Base-by-base conservation (phyloP, 2,797 vertebrate genomes). In the Numenius phaeopus region DNA sequence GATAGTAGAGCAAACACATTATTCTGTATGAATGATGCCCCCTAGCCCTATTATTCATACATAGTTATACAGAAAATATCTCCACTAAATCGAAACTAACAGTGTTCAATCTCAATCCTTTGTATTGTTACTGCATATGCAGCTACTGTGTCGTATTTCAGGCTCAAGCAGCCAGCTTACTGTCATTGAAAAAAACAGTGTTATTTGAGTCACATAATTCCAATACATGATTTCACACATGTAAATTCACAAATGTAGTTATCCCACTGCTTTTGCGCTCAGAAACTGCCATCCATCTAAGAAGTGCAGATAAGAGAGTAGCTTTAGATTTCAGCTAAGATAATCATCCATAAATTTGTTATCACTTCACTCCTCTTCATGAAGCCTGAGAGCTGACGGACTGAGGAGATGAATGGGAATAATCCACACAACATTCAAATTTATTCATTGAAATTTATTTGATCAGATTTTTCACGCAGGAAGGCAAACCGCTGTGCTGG, bases 311-410 rank as follows among this genome's bases (percentile, higher is more conserved):
- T 69, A 94, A 90, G 37, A 90, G 34, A 89, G 55, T 44, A 92
- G 94, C 93, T 96, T 94, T 75, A 95, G 93, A 96, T 96, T 83
- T 89, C 89, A 87, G 49, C 77, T 67, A 77, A 90, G 92, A 90
- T 93, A 94, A 93, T 64, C 44, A 92, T 59, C 44, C n/a, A 77
- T 47, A 73, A 59, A 95, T 80, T 89, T 91, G 10, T 95, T 92
- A 91, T 77, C 57, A 19, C 57, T 95, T 96, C 91, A 84, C n/a
- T 88, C 62, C 89, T 91, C 55, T 87, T 95, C 67, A 70, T 0
- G 0, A 84, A 80, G 44, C 59, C 76, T 42, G 44, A 95, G 71
- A 92, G 71, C 30, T 67, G 46, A 54, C 44, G 83, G 29, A 71
- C 71, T 80, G 55, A 79, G 22, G 34, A 77, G 32, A 69, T 76